Base-by-base conservation (phyloP, 2,113 vertebrate genomes). In the Tyrannus savana region DNA sequence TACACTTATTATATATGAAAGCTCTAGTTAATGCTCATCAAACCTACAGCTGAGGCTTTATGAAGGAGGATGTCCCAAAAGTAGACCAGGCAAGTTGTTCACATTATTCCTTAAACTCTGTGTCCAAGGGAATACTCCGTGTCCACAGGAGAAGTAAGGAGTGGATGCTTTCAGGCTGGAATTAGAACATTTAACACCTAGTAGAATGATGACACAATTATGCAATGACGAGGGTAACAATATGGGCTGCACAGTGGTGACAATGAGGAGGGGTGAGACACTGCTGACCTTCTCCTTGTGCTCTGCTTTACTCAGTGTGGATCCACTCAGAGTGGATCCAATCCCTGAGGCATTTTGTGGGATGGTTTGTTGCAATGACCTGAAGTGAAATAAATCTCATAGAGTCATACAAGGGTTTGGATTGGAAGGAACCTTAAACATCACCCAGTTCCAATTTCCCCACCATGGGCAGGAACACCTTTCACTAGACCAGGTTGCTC, bases 161-260 rank as follows among this genome's bases (percentile, higher is more conserved):
- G 14, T 33, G 19, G 24, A 25, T 2, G 9, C 7, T 68, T 62
- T n/a, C 25, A 84, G 39, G 12, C 12, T 90, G 86, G 21, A 52
- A 67, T 27, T 28, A 18, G 19, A 73, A 42, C 8, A 33, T 21
- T 53, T 53, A 73, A 9, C 9, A 33, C 30, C 39, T 50, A 58
- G 33, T 13, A 33, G 44, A 67, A 39, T 15, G 35, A 47, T 22
- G 44, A 46, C 25, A 72, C 37, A 53, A 4, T 25, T 41, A 33
- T 28, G 24, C 17, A 60, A 3, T 4, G 6, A n/a, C 23, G 10
- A 6, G 3, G 7, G 5, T 72, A 53, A 49, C 0, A 7, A 28
- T 21, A 13, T 25, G 47, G 35, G 19, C 19, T 59, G 13, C 1
- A 1, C 4, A 31, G 18, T 5, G 17, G 8, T 33, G 37, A 30